Evolutionary conservation across 2,797 vertebrate species (phyloP).

Genomic region (Bufotes viridis): DNA sequence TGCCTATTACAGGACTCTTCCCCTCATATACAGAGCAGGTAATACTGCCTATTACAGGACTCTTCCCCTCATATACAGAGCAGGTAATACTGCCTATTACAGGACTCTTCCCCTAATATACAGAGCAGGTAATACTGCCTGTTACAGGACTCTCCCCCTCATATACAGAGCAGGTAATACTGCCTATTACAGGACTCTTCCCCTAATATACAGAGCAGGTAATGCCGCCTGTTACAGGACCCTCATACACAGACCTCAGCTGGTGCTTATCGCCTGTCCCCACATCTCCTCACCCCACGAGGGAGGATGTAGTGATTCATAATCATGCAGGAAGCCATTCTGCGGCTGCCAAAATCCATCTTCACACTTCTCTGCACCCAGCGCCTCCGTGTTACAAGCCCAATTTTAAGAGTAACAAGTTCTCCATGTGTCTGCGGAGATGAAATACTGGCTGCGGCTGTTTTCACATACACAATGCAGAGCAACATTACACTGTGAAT

Average conservation of each 20-base stretch:
- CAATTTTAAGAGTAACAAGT: slow-evolving; percentile 37
- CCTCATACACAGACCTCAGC: background rate
- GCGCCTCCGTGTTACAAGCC: slow-evolving; percentile 21
- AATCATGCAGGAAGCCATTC: background rate
- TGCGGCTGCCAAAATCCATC: background rate
- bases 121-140: background rate
- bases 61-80: background rate
- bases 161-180: background rate
- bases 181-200: no score
- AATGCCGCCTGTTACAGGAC: no score
- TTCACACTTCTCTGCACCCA: background rate
- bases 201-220: background rate
- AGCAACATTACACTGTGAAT: background rate
- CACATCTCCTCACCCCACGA: background rate
- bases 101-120: background rate
- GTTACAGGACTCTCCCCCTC: background rate
- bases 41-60: no score
- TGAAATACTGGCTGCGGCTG: background rate
- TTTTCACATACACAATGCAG: background rate
- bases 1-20: no score
- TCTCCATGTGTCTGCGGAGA: background rate
- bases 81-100: background rate
- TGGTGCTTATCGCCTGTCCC: background rate
- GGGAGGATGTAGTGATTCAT: slow-evolving; percentile 3
- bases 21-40: no score